phyloP scores from a whole-genome alignment of 1,140 invertebrate species.

The Aphaenogaster rudis region DNA sequence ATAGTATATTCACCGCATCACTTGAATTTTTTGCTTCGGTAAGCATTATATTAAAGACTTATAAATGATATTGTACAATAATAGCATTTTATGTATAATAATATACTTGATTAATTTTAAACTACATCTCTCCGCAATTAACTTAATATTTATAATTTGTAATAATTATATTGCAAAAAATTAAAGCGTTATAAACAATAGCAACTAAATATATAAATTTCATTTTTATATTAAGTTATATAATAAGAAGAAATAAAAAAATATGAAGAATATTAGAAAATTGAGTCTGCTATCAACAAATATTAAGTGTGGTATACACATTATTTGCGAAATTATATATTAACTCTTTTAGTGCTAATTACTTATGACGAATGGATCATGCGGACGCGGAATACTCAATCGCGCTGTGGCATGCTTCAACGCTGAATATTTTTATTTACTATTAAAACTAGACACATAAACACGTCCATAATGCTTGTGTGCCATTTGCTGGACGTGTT shows the following conservation, averaged over 20 bases:
- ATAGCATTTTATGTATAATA: neutral
- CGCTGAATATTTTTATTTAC: neutral
- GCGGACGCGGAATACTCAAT: too few species aligned
- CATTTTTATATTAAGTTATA: conserved; percentile 14
- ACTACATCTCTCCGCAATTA: neutral
- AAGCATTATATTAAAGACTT: neutral
- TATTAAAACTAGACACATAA: neutral
- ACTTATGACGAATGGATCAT: neutral
- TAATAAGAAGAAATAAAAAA: neutral
- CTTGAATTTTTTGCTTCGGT: conserved; percentile 33
- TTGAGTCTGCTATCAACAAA: neutral
- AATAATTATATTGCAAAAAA: conserved; percentile 1
- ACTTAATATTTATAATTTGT: conserved; percentile 5
- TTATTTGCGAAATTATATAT: neutral
- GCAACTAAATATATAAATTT: neutral
- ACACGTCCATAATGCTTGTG: neutral
- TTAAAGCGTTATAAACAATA: neutral
- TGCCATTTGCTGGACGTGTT: neutral
- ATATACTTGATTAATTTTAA: conserved; percentile 2
- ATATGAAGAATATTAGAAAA: neutral
- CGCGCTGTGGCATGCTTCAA: too few species aligned
- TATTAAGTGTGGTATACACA: neutral
- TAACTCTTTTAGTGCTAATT: neutral
- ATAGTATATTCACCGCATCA: neutral
- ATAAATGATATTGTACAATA: neutral